Percentiles rank a stretch among this genome's conserved stretches.
Conservation (phyloP, 2,113 vertebrate species). For the Carollia perspicillata region DNA sequence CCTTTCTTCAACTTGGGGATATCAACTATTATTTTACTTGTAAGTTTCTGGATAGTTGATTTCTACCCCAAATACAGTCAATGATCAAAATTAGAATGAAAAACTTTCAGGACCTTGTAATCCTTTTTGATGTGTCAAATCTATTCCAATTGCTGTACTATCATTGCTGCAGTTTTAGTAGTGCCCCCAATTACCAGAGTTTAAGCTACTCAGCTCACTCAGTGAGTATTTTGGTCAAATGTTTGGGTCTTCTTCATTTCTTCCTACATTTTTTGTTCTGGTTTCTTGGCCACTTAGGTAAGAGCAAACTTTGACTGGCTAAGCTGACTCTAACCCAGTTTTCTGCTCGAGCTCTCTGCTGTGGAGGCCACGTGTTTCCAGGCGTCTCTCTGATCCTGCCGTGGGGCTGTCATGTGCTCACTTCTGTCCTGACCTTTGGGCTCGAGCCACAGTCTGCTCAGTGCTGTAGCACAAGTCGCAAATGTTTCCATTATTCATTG, state of each 20-base stretch:
- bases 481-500: constrained; percentile 2
- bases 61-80: not conserved
- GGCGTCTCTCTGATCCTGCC: not conserved
- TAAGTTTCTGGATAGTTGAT: not conserved
- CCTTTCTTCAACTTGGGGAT: not conserved
- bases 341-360: not conserved
- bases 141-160: not conserved
- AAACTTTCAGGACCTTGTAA: not conserved
- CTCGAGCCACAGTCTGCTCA: not conserved
- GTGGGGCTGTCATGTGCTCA: not conserved
- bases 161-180: not conserved
- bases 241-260: not conserved
- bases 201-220: not conserved
- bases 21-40: not conserved
- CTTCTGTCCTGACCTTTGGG: not conserved
- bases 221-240: not conserved
- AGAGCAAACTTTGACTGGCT: not conserved
- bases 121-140: not conserved
- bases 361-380: not conserved
- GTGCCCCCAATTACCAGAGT: not conserved
- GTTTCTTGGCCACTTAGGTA: not conserved
- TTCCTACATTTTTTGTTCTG: not conserved
- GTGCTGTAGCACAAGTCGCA: not conserved
- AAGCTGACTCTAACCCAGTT: not conserved
- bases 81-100: not conserved